These are phyloP conservation scores for Lymantria monacha DNA, from an alignment of 2,888 invertebrate species.

Conservation along the genomic window DNA sequence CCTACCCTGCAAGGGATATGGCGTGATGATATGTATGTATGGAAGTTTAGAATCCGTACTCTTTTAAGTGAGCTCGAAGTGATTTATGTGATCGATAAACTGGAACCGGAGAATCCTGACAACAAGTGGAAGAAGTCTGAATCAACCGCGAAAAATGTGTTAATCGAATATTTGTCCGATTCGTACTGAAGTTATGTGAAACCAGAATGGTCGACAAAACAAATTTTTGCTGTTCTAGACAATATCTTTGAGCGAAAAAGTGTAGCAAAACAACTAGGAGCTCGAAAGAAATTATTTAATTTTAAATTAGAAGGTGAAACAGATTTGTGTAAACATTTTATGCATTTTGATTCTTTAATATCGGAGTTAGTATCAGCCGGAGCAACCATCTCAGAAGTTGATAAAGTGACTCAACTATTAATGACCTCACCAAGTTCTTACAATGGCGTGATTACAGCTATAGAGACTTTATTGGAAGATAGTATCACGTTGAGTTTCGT, in stretches of 20 bases:
- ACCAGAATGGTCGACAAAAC: neutral
- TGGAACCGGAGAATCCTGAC: neutral
- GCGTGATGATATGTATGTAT: no score
- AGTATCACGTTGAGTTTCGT: neutral
- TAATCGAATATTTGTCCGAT: neutral
- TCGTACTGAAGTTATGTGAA: neutral
- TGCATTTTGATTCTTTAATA: neutral
- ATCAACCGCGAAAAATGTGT: neutral
- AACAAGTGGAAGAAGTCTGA: neutral
- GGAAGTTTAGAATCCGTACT: no score
- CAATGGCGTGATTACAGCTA: neutral
- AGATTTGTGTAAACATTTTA: neutral
- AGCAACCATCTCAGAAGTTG: neutral
- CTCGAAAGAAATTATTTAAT: neutral
- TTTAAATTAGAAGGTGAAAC: neutral
- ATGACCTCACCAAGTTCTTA: neutral
- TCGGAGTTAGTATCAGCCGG: neutral
- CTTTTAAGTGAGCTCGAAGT: conserved; percentile 30
- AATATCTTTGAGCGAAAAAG: conserved; percentile 1
- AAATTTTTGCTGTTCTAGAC: conserved; percentile 1
- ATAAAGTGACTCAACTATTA: neutral
- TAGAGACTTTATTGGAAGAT: neutral
- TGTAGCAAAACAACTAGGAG: neutral
- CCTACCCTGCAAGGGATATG: no score
- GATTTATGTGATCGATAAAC: neutral